These are phyloP conservation scores for Chloroceryle inda DNA, from an alignment of 2,797 vertebrate genomes.

Conservation along the genomic window DNA sequence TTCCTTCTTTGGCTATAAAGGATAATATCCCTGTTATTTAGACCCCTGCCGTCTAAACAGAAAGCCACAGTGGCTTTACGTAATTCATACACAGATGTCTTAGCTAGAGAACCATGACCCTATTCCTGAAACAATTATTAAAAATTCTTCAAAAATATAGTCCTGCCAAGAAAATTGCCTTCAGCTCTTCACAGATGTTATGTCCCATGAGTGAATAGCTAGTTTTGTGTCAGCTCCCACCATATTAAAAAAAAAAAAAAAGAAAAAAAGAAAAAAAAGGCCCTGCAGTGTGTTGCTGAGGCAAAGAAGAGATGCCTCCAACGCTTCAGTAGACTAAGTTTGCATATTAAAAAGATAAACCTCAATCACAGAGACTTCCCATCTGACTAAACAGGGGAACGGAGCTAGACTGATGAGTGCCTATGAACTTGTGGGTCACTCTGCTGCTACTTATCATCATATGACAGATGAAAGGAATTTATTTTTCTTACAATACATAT, in stretches of 20 bases:
- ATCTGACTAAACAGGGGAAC: not conserved
- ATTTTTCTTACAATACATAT: not conserved
- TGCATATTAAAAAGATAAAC: not conserved
- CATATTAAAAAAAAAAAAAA: not conserved
- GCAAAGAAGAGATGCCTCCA: not conserved
- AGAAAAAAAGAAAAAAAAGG: no score
- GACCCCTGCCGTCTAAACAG: not conserved
- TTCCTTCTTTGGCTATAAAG: not conserved
- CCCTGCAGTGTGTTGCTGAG: not conserved
- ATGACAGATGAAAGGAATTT: not conserved
- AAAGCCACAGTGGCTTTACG: not conserved
- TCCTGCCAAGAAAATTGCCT: not conserved
- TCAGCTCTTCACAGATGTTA: not conserved
- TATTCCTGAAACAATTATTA: not conserved
- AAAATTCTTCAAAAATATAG: not conserved
- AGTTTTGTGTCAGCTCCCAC: not conserved
- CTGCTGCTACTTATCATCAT: not conserved
- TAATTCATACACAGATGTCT: not conserved
- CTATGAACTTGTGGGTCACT: not conserved
- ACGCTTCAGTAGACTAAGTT: not conserved
- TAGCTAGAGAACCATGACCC: not conserved
- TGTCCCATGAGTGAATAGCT: not conserved
- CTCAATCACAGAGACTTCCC: not conserved
- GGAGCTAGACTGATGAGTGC: not conserved
- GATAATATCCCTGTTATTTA: not conserved